Conservation (phyloP, 2,888 invertebrate genomes). For the Microctonus aethiopoides region DNA sequence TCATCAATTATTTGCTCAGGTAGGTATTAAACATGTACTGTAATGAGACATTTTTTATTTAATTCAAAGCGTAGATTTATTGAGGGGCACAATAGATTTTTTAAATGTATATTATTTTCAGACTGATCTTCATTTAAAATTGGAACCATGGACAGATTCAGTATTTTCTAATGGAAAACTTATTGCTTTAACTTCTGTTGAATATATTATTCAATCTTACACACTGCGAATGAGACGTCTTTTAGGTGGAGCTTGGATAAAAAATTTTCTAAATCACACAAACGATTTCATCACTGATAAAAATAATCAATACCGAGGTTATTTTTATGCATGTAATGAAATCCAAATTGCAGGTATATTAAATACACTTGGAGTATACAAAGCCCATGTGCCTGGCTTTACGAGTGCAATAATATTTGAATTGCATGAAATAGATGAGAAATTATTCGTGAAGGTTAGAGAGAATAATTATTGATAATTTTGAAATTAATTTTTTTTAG, state of each 20-base stretch:
- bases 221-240: conserved; percentile 23
- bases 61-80: no score
- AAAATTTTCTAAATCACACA: conserved; percentile 11
- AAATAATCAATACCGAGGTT: conserved; percentile 68
- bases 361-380: conserved; percentile 70
- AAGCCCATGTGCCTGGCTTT: conserved; percentile 71
- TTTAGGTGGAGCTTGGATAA: conserved; percentile 24
- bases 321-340: conserved; percentile 20
- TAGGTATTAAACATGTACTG: not conserved
- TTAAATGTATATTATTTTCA: no score
- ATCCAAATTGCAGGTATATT: conserved; percentile 69
- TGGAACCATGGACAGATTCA: conserved; percentile 14
- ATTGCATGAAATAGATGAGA: conserved; percentile 60
- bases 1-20: conserved; percentile 20
- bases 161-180: conserved; percentile 29
- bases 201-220: conserved; percentile 19
- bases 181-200: conserved; percentile 13
- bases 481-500: not conserved
- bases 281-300: not conserved
- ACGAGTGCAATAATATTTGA: conserved; percentile 70
- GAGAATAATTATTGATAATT: not conserved
- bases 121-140: conserved; percentile 1
- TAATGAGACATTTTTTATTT: no score
- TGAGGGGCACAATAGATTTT: no score
- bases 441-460: conserved; percentile 67